Evolutionary conservation across 2,888 invertebrate species (phyloP).

Genomic region (Macrophya annulata): DNA sequence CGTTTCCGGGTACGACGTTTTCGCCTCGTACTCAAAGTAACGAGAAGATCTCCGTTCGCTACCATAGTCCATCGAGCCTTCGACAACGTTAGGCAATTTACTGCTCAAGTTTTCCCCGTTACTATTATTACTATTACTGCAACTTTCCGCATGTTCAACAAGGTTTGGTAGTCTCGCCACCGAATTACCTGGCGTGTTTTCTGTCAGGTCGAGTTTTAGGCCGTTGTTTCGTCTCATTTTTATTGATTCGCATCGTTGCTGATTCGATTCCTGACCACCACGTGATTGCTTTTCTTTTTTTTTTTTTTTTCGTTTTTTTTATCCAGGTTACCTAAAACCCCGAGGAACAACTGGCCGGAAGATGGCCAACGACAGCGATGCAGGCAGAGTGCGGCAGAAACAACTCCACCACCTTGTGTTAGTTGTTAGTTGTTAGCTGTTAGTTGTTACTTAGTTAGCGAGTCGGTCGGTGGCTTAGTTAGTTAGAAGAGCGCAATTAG

Average conservation of each 20-base stretch:
- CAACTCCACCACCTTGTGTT: conserved; percentile 39
- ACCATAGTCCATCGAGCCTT: conserved; percentile 80
- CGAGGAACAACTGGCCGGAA: neutral
- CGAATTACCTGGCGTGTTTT: conserved; percentile 78
- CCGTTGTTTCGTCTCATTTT: conserved; percentile 76
- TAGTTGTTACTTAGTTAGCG: conserved; percentile 50
- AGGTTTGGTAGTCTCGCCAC: conserved; percentile 75
- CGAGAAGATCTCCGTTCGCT: conserved; percentile 78
- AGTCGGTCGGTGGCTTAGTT: conserved; percentile 41
- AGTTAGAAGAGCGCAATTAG: conserved; percentile 50
- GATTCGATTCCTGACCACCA: conserved; percentile 24
- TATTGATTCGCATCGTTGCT: conserved; percentile 76
- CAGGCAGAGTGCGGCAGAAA: conserved; percentile 18
- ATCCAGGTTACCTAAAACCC: neutral
- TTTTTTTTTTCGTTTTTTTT: neutral
- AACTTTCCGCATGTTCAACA: conserved; percentile 77
- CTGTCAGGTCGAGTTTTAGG: conserved; percentile 77
- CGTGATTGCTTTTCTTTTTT: neutral
- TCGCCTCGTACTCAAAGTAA: conserved; percentile 75
- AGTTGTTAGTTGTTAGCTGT: conserved; percentile 52
- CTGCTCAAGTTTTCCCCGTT: conserved; percentile 77
- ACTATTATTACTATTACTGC: conserved; percentile 61
- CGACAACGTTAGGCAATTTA: conserved; percentile 78
- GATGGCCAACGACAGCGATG: conserved; percentile 19
- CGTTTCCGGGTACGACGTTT: conserved; percentile 60